Evolutionary conservation across 2,797 vertebrate species (phyloP), one percentile per base, ranked within the genome.

Genomic region (Myotis daubentonii): DNA sequence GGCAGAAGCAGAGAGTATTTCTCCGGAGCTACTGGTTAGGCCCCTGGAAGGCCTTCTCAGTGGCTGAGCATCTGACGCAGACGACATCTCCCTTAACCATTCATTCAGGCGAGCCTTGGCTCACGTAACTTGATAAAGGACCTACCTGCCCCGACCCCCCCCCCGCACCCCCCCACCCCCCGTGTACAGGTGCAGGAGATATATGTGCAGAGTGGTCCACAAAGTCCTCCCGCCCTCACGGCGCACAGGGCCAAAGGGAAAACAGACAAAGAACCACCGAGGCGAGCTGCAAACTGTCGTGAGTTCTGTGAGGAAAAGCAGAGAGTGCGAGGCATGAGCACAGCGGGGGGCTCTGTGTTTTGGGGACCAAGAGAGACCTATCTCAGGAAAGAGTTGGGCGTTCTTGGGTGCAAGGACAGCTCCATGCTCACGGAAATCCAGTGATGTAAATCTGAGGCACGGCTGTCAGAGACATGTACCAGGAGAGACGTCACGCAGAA

Each of bases 391-490:
- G 57, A 55, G 10, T 16, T 36, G 38, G 28, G 19, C 3, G 9
- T 80, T 84, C 36, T 84, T 13, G 36, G 51, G 36, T 38, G 57
- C 20, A 36, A 89, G 66, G 65, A 20, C 22, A 51, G 28, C 33
- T 3, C 6, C 0, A 5, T 5, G 55, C 10, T 36, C 8, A 2
- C 1, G 13, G 6, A 5, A 13, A 10, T 44, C 19, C 36, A 41
- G 38, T 33, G 5, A 4, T 16, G 10, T 30, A 11, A 13, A 16
- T 23, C 4, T 0, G 72, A 89, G 55, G 6, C 15, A 10, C 0
- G 1, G 78, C n/a, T 36, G 8, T 47, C 76, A 86, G 51, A 83
- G 53, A 53, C 16, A 5, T 0, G 3, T 8, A 6, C 12, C 2
- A 44, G 20, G 68, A 49, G 23, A 66, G 72, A 12, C 49, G 15